Percentiles rank a stretch among this genome's conserved stretches.
phyloP scores from a whole-genome alignment of 2,888 invertebrate genomes.

The Steinernema carpocapsae region DNA sequence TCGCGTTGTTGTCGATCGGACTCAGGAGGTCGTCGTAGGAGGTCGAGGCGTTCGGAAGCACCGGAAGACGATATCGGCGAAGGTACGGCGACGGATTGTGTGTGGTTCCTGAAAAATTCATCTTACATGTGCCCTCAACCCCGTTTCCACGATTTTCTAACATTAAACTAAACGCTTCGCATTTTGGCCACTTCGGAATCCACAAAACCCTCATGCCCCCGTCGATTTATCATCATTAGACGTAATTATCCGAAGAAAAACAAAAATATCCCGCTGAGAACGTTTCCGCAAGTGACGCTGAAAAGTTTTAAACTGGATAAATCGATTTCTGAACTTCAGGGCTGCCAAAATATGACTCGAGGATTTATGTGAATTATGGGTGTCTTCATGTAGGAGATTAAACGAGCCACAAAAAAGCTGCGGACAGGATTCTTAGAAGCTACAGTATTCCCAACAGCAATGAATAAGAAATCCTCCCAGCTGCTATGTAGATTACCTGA shows the following conservation, averaged over 20 bases:
- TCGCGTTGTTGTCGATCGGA: slow-evolving; percentile 32
- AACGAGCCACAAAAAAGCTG: too few species aligned
- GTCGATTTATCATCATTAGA: slow-evolving; percentile 17
- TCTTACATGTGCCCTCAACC: not conserved
- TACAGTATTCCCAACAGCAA: too few species aligned
- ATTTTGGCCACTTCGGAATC: not conserved
- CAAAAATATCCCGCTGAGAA: not conserved
- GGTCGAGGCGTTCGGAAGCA: slow-evolving; percentile 26
- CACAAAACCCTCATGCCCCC: not conserved
- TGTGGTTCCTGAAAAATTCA: not conserved
- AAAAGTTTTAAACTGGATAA: not conserved
- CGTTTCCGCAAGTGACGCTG: not conserved
- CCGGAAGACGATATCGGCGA: slow-evolving; percentile 37
- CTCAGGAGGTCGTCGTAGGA: slow-evolving; percentile 38
- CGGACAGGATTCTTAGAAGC: too few species aligned
- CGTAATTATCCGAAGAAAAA: slow-evolving; percentile 5
- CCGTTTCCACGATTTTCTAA: not conserved
- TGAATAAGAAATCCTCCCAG: too few species aligned
- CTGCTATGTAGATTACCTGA: too few species aligned
- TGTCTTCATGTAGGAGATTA: too few species aligned
- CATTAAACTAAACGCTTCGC: too few species aligned
- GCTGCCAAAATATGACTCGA: too few species aligned
- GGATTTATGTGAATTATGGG: too few species aligned
- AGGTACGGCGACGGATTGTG: slow-evolving; percentile 39
- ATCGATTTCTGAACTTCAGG: not conserved